Base-by-base conservation (phyloP, 1,140 invertebrate species). In the Panulirus ornatus region DNA sequence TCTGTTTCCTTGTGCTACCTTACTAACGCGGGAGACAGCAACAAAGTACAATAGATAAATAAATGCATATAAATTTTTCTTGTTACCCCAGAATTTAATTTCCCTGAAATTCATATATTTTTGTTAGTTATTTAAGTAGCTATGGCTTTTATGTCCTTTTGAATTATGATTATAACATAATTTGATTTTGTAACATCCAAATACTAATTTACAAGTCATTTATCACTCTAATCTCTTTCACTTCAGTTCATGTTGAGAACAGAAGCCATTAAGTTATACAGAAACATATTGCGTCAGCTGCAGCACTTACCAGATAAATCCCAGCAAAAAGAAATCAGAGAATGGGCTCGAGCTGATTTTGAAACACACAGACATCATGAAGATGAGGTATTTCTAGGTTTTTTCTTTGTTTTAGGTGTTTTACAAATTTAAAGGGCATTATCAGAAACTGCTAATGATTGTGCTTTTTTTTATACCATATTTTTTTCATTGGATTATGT, bases 181-280 rank as follows among this genome's bases (percentile, higher is more conserved):
- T n/a, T 34, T 70, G 36, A n/a, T 70, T 34, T 70, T 16, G 9
- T 70, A 34, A 70, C n/a, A 11, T 70, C 11, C 66, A 27, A 11
- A 27, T 27, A 30, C 27, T 34, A 9, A 27, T n/a, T 70, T 30
- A n/a, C n/a, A n/a, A n/a, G n/a, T 58, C n/a, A n/a, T n/a, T n/a
- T n/a, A n/a, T n/a, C n/a, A n/a, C n/a, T n/a, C n/a, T n/a, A n/a
- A n/a, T n/a, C n/a, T n/a, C n/a, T n/a, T 54, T 51, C 38, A 58
- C 76, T 51, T 22, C 91, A 92, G 91, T 92, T 92, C 70, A 92
- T 92, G 88, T 54, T 92, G 78, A 78, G 91, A 63, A 84, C 76
- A 40, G 91, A 92, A 87, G 84, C 83, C 14, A 79, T 92, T n/a
- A 90, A 87, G 47, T 70, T 92, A 30, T 92, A 92, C 42, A 78